Percentiles rank a stretch among this genome's conserved stretches.
These are phyloP conservation scores for Paedocypris sp. DNA, from an alignment of 2,113 vertebrate species.

Conservation along the genomic window DNA sequence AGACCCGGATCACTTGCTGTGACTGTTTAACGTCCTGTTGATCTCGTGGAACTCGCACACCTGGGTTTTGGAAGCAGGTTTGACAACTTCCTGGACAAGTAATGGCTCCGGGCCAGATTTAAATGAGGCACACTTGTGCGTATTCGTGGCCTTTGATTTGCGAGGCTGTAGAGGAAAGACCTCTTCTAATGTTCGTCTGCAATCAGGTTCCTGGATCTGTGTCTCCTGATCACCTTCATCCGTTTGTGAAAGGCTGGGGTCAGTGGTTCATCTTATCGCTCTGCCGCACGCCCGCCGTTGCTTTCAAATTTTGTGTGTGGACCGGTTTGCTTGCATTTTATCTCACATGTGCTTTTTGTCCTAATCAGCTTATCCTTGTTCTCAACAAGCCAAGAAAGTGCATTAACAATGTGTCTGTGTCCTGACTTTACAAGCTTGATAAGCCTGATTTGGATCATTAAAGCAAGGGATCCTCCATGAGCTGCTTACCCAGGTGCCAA, in stretches of 20 bases:
- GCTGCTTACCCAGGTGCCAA: slow-evolving; percentile 17
- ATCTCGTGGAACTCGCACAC: not conserved
- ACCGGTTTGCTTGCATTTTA: not conserved
- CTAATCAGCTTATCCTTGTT: slow-evolving; percentile 22
- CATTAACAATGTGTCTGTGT: slow-evolving; percentile 11
- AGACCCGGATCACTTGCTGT: not conserved
- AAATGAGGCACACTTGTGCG: not conserved
- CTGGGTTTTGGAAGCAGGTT: not conserved
- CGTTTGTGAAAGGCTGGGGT: too few relatives aligned
- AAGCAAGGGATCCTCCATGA: slow-evolving; percentile 2
- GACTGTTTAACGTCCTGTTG: not conserved
- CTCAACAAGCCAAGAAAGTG: slow-evolving; percentile 4
- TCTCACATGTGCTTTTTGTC: slow-evolving; percentile 10
- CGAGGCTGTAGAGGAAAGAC: not conserved
- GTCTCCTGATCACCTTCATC: not conserved
- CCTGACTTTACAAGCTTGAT: not conserved
- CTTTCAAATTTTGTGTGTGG: not conserved
- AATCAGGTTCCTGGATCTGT: not conserved
- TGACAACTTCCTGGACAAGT: not conserved
- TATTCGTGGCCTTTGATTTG: not conserved
- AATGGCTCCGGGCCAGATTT: not conserved
- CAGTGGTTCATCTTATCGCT: not conserved
- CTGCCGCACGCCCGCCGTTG: not conserved
- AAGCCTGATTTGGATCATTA: not conserved
- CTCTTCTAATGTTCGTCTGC: not conserved